These are phyloP conservation scores for Muschampia plurimacula DNA, from an alignment of 2,888 invertebrate genomes.

Conservation along the genomic window DNA sequence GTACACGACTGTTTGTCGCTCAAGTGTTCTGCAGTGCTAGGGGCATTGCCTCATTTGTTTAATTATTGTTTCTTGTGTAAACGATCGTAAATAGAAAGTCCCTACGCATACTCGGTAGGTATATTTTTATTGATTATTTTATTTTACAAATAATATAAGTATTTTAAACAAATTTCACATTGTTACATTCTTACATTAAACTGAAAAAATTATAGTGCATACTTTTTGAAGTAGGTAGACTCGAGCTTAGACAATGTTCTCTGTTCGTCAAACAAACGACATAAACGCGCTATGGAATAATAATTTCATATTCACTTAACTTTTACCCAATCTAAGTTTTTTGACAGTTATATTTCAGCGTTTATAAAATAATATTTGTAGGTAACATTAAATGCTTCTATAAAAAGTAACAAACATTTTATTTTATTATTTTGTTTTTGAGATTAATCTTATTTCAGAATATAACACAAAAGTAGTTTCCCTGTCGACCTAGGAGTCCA, in stretches of 20 bases:
- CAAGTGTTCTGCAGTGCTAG: conserved; percentile 59
- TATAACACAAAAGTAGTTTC: background rate
- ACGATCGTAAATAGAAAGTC: conserved; percentile 56
- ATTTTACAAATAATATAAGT: background rate
- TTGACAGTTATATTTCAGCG: too few species aligned
- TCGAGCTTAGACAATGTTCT: too few species aligned
- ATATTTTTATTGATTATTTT: background rate
- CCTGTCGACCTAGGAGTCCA: background rate
- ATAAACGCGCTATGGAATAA: conserved; percentile 17
- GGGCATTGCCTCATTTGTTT: conserved; percentile 60
- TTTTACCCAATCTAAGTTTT: too few species aligned
- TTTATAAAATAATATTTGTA: too few species aligned
- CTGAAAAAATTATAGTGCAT: too few species aligned
- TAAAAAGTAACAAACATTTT: too few species aligned
- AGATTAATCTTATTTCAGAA: background rate
- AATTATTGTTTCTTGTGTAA: conserved; percentile 63
- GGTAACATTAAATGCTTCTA: too few species aligned
- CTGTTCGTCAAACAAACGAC: conserved; percentile 19
- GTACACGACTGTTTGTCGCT: conserved; percentile 57
- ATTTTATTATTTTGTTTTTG: background rate
- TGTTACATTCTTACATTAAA: too few species aligned
- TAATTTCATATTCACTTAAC: too few species aligned
- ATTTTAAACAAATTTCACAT: background rate
- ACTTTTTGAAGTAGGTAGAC: too few species aligned
- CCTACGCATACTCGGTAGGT: too few species aligned